Percentiles rank a stretch among this genome's conserved stretches.
Evolutionary conservation across 1,140 invertebrate genomes (phyloP).

Genomic region (Brachionus rubens): DNA sequence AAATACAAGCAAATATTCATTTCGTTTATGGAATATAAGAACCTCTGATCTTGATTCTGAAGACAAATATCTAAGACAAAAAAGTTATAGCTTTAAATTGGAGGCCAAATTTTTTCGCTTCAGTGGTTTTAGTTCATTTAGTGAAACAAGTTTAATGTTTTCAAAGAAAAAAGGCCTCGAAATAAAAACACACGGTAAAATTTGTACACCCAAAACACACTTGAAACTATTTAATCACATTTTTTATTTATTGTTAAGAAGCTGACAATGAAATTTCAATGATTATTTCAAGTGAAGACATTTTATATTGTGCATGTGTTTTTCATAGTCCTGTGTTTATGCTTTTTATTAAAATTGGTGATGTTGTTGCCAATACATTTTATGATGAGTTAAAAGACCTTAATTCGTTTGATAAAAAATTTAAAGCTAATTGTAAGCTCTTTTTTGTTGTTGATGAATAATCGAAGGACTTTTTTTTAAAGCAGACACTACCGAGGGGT

Average conservation of each 20-base stretch:
- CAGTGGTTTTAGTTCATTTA: constrained; percentile 13
- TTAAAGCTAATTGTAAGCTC: constrained; percentile 34
- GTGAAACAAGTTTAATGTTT: neutral
- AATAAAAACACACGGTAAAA: constrained; percentile 4
- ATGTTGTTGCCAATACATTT: constrained; percentile 13
- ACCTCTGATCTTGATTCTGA: constrained; percentile 7
- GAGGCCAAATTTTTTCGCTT: constrained; percentile 35
- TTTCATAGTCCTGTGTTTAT: constrained; percentile 24
- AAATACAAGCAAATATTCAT: constrained; percentile 2
- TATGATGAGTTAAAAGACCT: constrained; percentile 10
- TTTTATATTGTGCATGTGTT: constrained; percentile 35
- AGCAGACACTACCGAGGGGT: too few species aligned
- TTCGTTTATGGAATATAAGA: neutral
- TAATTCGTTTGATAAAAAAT: constrained; percentile 9
- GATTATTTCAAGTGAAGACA: constrained; percentile 28
- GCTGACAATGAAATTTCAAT: constrained; percentile 19
- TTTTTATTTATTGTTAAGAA: neutral
- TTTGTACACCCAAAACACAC: neutral
- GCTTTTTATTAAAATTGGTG: constrained; percentile 31
- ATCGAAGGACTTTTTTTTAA: too few species aligned
- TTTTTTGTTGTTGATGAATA: neutral
- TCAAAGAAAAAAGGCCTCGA: constrained; percentile 15
- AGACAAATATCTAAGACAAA: constrained; percentile 17
- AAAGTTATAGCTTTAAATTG: constrained; percentile 5
- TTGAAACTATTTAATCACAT: neutral